A percentile compares a stretch with the other conserved stretches of the same genome.
Evolutionary conservation across 1,140 invertebrate genomes (phyloP).

Genomic region (Triops longicaudatus): DNA sequence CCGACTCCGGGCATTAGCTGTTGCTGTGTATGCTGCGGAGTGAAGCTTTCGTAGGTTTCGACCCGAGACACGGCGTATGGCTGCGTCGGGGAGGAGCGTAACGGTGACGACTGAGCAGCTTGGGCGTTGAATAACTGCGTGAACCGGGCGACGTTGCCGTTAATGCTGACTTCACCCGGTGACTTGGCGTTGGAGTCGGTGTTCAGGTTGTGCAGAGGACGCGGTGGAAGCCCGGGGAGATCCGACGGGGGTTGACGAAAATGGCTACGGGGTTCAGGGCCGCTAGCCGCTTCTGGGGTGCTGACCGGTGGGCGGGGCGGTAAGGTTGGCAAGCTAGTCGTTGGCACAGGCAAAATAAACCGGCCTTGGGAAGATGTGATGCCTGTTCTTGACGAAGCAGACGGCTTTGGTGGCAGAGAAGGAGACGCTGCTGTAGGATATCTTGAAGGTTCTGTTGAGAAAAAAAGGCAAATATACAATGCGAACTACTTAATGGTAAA

Average conservation of each 20-base stretch:
- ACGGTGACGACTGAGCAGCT: slow-evolving; percentile 19
- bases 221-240: slow-evolving; percentile 27
- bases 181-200: slow-evolving; percentile 5
- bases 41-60: slow-evolving; percentile 25
- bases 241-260: slow-evolving; percentile 23
- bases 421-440: neutral
- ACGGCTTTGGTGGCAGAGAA: neutral
- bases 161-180: slow-evolving; percentile 16
- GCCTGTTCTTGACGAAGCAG: neutral
- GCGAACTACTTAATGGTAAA: no score
- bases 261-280: neutral
- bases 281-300: neutral
- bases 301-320: slow-evolving; percentile 25
- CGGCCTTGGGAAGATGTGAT: neutral
- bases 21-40: neutral
- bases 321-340: slow-evolving; percentile 18
- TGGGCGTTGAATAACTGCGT: slow-evolving; percentile 25
- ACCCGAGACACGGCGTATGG: neutral
- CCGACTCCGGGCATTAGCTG: no score
- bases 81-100: neutral
- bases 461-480: no score
- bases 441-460: neutral
- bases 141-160: slow-evolving; percentile 21
- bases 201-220: neutral
- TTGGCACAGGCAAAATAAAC: slow-evolving; percentile 6